Percentiles rank a stretch among this genome's conserved stretches.
Conservation (phyloP, 2,888 invertebrate species). For the Ornithoptera alexandrae region DNA sequence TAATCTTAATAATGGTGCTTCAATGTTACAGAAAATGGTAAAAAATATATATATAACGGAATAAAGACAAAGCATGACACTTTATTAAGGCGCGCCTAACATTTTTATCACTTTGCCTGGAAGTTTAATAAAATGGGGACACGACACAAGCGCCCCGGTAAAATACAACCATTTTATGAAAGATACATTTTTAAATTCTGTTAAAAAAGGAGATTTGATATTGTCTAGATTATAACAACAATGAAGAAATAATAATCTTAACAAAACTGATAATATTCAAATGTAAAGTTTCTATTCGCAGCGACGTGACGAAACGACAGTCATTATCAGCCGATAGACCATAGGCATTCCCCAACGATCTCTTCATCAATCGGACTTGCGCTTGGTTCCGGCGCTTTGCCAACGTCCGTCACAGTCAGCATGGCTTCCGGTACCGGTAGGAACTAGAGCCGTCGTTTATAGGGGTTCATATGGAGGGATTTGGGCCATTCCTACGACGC, state of each 20-base stretch:
- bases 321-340: too few species aligned
- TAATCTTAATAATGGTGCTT: slow-evolving; percentile 1
- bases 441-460: too few species aligned
- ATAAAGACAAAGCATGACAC: slow-evolving; percentile 58
- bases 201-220: not conserved
- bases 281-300: not conserved
- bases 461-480: too few species aligned
- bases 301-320: too few species aligned
- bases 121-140: slow-evolving; percentile 72
- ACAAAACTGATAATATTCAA: not conserved
- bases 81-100: slow-evolving; percentile 56
- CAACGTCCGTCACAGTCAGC: too few species aligned
- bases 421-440: too few species aligned
- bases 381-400: too few species aligned
- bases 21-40: slow-evolving; percentile 28
- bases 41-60: slow-evolving; percentile 48
- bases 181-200: slow-evolving; percentile 46
- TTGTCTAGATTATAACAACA: not conserved
- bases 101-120: slow-evolving; percentile 72
- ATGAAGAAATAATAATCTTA: not conserved
- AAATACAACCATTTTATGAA: slow-evolving; percentile 66
- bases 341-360: too few species aligned
- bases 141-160: slow-evolving; percentile 46
- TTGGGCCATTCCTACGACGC: too few species aligned
- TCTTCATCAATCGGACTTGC: too few species aligned